Conservation (phyloP, 2,797 vertebrate species). For the Emys orbicularis region DNA sequence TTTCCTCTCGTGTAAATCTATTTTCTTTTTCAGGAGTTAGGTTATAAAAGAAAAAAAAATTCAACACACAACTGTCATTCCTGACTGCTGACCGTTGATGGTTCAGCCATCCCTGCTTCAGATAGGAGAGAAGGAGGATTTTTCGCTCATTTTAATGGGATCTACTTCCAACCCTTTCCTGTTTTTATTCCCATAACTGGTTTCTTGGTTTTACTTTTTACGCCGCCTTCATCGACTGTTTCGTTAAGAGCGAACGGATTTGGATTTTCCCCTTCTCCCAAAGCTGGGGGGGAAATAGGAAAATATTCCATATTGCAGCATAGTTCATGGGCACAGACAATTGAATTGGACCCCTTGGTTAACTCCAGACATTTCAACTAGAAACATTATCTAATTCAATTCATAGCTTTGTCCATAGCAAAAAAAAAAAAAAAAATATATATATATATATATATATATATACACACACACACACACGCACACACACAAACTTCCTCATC, state of each 20-base stretch:
- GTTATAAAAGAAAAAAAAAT: slow-evolving; percentile 19
- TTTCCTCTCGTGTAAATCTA: slow-evolving; percentile 22
- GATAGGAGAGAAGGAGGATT: background rate
- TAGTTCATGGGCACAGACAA: background rate
- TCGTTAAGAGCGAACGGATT: background rate
- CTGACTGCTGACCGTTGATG: background rate
- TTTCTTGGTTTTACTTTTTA: background rate
- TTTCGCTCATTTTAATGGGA: background rate
- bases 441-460: too few relatives aligned
- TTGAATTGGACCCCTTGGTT: background rate
- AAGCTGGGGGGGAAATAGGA: background rate
- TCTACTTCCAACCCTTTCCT: background rate
- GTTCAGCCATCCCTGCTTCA: background rate
- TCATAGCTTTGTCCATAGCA: background rate
- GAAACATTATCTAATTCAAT: background rate
- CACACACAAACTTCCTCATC: background rate
- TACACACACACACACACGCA: rapidly evolving
- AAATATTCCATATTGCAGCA: background rate
- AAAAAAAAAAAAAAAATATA: background rate
- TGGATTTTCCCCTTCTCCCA: background rate
- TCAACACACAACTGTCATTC: background rate
- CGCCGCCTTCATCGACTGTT: background rate
- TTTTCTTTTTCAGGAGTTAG: slow-evolving; percentile 22
- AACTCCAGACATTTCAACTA: background rate
- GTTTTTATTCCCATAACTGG: background rate